phyloP scores from a whole-genome alignment of 2,888 invertebrate genomes.

The Eupithecia subfuscata region DNA sequence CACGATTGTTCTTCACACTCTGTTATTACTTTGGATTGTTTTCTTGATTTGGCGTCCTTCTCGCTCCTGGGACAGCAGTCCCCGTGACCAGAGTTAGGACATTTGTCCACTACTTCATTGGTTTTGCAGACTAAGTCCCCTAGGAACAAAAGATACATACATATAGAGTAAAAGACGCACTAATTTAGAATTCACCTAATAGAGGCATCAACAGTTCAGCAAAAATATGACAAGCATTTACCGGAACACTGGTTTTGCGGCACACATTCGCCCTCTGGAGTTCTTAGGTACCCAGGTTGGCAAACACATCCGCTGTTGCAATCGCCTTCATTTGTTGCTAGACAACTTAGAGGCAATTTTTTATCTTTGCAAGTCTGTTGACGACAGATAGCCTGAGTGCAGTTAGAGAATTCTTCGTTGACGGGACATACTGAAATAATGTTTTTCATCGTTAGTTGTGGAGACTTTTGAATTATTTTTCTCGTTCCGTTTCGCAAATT shows the following conservation, averaged over 20 bases:
- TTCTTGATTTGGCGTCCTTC: conserved; percentile 31
- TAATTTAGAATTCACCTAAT: neutral
- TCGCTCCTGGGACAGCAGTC: conserved; percentile 36
- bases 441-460: neutral
- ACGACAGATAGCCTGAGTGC: conserved; percentile 35
- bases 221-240: neutral
- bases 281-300: conserved; percentile 16
- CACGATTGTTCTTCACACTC: conserved; percentile 45
- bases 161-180: neutral
- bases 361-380: conserved; percentile 29
- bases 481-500: neutral
- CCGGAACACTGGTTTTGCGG: conserved; percentile 26
- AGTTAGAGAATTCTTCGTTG: conserved; percentile 28
- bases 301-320: conserved; percentile 36
- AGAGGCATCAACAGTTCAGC: neutral
- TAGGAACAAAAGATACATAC: neutral
- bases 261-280: conserved; percentile 23
- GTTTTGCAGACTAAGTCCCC: conserved; percentile 36
- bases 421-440: conserved; percentile 17
- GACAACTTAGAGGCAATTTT: neutral
- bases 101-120: conserved; percentile 22
- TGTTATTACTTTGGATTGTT: conserved; percentile 25
- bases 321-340: conserved; percentile 5
- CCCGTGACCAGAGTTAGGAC: conserved; percentile 21
- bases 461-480: neutral